These are phyloP conservation scores for Nezara viridula DNA, from an alignment of 2,888 invertebrate species.

Conservation along the genomic window DNA sequence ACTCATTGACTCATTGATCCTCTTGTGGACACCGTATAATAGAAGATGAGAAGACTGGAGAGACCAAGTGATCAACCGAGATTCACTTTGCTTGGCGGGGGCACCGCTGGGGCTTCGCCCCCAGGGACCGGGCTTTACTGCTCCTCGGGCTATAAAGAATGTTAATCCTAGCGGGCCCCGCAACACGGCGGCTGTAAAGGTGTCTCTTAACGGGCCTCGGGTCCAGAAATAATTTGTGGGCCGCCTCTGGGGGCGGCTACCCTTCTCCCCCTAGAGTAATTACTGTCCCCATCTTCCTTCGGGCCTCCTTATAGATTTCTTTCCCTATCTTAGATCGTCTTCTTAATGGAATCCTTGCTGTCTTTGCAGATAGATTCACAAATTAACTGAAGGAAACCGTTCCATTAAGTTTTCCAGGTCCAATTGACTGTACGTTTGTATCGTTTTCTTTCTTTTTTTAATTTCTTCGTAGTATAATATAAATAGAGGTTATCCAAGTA, in stretches of 20 bases:
- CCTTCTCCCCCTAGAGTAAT: not conserved
- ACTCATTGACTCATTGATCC: not conserved
- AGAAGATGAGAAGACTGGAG: not conserved
- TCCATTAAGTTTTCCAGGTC: too few relatives aligned
- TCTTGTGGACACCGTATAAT: too few relatives aligned
- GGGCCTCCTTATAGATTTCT: slow-evolving; percentile 11
- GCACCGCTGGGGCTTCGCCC: not conserved
- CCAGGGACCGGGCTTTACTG: slow-evolving; percentile 49
- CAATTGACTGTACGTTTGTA: too few relatives aligned
- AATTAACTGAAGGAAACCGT: too few relatives aligned
- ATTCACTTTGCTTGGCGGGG: slow-evolving; percentile 16
- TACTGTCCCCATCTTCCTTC: not conserved
- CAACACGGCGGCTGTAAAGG: slow-evolving; percentile 52
- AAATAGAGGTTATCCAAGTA: not conserved
- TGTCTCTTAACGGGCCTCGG: slow-evolving; percentile 55
- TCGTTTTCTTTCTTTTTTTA: too few relatives aligned
- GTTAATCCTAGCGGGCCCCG: slow-evolving; percentile 42
- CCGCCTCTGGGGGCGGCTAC: not conserved
- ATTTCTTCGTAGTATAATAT: too few relatives aligned
- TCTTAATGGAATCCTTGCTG: not conserved
- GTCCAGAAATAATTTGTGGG: slow-evolving; percentile 47
- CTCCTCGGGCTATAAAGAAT: slow-evolving; percentile 33
- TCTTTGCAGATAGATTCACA: too few relatives aligned
- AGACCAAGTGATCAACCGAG: slow-evolving; percentile 1
- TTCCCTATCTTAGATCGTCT: not conserved